Evolutionary conservation across 2,888 invertebrate species (phyloP).

Genomic region (Ophion ellenae): DNA sequence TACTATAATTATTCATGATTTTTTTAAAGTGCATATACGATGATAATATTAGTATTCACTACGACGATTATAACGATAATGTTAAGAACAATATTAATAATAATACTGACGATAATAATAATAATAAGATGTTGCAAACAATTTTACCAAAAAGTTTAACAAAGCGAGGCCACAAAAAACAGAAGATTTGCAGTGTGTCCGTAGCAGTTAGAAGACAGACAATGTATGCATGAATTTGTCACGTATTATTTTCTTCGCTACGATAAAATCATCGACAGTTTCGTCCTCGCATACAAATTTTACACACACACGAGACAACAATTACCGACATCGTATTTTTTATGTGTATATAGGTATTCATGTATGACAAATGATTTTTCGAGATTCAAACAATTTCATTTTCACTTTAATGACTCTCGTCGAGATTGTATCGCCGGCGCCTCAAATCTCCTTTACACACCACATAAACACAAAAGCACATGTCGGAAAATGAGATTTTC

Average conservation of each 20-base stretch:
- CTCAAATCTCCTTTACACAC: slow-evolving; percentile 21
- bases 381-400: neutral
- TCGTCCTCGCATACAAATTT: neutral
- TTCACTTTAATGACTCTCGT: slow-evolving; percentile 16
- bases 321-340: slow-evolving; percentile 39
- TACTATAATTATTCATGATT: slow-evolving; percentile 30
- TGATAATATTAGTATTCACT: slow-evolving; percentile 24
- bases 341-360: slow-evolving; percentile 37
- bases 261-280: slow-evolving; percentile 37
- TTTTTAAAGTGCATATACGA: slow-evolving; percentile 40
- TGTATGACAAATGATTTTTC: neutral
- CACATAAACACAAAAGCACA: slow-evolving; percentile 13
- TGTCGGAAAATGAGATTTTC: slow-evolving; percentile 9
- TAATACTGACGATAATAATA: slow-evolving; percentile 1
- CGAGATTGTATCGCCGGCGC: slow-evolving; percentile 37
- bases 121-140: slow-evolving; percentile 43
- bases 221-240: slow-evolving; percentile 41
- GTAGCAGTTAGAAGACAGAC: slow-evolving; percentile 8
- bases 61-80: neutral
- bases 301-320: slow-evolving; percentile 1
- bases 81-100: neutral
- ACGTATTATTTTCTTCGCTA: slow-evolving; percentile 22
- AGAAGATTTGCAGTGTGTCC: slow-evolving; percentile 19
- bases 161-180: slow-evolving; percentile 3
- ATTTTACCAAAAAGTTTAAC: slow-evolving; percentile 56